Evolutionary conservation across 2,113 vertebrate genomes (phyloP), one percentile per base, ranked within the genome.

Genomic region (Pimephales promelas): DNA sequence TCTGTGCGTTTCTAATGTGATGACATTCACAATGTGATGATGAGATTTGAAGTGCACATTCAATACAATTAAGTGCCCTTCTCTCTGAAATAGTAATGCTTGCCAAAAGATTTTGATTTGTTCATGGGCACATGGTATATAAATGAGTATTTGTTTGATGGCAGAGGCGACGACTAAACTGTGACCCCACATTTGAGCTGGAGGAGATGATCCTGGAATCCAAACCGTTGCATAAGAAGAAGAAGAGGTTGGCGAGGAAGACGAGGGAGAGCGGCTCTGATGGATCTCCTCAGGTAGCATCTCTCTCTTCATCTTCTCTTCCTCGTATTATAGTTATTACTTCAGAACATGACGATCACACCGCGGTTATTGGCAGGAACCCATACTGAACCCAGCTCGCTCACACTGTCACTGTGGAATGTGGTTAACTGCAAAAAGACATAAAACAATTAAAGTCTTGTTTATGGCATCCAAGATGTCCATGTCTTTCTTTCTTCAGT

Each of bases 191-290:
- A 6, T 99, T 99, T 87, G 98, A 99, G 89, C 94, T 99, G 57
- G 98, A 99, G 91, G 98, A 99, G 93, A 99, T 99, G 98, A 99
- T 99, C 89, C 93, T 99, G 79, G 98, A 99, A 90, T 96, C 97
- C 75, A 99, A 97, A 91, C 98, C 98, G 4, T 95, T 99, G 84
- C 98, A 99, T 90, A 99, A 99, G 94, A 99, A 99, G 89, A 99
- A 99, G 88, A 98, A 98, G 81, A 94, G 98, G 14, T 92, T 99
- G 82, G 97, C 97, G 1, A 96, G 96, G 85, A 98, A 94, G 90
- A 94, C 95, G 70, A 97, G 92, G 82, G 96, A 97, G 47, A 92
- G 86, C 70, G 93, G 90, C 52, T 96, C 95, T 73, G 93, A 93
- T 66, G 93, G 87, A 0, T 95, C 96, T 75, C 78, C 85, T 43